These are phyloP conservation scores for Myrmecobius fasciatus DNA, from an alignment of 2,113 vertebrate genomes.

Conservation along the genomic window DNA sequence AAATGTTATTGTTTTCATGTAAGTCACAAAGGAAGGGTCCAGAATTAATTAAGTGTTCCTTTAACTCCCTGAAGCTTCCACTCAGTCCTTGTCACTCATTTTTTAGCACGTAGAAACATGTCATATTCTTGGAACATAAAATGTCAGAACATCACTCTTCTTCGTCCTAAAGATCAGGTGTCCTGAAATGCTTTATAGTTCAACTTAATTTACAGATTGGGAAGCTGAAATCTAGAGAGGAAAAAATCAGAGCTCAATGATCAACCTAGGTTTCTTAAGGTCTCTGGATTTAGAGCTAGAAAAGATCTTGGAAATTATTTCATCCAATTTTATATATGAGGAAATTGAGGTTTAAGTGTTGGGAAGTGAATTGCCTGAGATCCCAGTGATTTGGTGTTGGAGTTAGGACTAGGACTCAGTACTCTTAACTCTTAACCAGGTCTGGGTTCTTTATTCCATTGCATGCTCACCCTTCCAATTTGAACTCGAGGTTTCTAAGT, in stretches of 20 bases:
- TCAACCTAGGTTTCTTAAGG: neutral
- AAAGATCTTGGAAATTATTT: neutral
- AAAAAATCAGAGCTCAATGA: neutral
- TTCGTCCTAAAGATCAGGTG: neutral
- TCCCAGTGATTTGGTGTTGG: neutral
- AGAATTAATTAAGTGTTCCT: neutral
- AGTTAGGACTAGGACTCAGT: neutral
- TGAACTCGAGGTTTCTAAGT: neutral
- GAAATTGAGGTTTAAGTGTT: neutral
- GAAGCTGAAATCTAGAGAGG: neutral
- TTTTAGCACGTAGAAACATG: neutral
- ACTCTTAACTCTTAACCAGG: neutral
- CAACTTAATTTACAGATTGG: neutral
- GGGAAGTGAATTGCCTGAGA: neutral
- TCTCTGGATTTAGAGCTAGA: neutral
- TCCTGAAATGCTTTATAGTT: neutral
- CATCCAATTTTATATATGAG: neutral
- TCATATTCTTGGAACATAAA: neutral
- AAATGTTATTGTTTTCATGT: neutral
- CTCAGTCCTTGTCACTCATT: neutral
- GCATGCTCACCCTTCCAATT: neutral
- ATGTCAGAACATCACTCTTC: neutral
- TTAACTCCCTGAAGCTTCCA: neutral
- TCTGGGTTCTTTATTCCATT: neutral
- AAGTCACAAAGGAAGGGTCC: neutral